Conservation (phyloP, 2,797 vertebrate genomes). For the Scomberomorus guttatus region DNA sequence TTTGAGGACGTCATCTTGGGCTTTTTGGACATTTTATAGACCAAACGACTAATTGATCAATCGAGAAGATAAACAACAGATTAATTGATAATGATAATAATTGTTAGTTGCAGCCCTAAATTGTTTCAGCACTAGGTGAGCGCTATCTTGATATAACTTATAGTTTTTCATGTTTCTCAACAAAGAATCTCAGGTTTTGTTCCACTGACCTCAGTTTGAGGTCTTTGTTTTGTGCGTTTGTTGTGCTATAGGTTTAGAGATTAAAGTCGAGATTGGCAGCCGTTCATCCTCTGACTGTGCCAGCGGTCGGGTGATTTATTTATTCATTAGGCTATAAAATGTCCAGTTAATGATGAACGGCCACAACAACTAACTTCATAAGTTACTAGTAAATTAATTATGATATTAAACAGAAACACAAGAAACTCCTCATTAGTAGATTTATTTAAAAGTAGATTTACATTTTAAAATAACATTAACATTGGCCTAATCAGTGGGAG, state of each 20-base stretch:
- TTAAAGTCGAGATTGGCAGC: slow-evolving; percentile 6
- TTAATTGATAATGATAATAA: no score
- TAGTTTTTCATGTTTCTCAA: not conserved
- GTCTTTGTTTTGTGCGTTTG: slow-evolving; percentile 11
- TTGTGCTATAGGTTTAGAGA: not conserved
- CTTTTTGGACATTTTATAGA: no score
- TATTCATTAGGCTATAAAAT: not conserved
- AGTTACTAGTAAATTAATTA: no score
- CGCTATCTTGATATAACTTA: not conserved
- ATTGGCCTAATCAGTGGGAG: no score
- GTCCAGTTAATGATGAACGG: not conserved
- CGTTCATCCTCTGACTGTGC: not conserved
- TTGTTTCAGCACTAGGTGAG: not conserved
- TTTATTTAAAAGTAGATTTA: no score
- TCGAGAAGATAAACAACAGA: no score
- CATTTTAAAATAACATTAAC: no score
- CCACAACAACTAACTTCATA: not conserved
- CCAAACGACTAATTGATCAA: not conserved
- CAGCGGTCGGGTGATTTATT: not conserved
- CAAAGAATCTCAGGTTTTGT: not conserved
- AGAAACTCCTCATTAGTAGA: not conserved
- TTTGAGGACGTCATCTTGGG: no score
- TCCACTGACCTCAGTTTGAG: slow-evolving; percentile 2
- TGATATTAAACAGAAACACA: not conserved
- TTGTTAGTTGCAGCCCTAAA: no score